phyloP scores from a whole-genome alignment of 2,888 invertebrate species.

The Agonopterix arenella region DNA sequence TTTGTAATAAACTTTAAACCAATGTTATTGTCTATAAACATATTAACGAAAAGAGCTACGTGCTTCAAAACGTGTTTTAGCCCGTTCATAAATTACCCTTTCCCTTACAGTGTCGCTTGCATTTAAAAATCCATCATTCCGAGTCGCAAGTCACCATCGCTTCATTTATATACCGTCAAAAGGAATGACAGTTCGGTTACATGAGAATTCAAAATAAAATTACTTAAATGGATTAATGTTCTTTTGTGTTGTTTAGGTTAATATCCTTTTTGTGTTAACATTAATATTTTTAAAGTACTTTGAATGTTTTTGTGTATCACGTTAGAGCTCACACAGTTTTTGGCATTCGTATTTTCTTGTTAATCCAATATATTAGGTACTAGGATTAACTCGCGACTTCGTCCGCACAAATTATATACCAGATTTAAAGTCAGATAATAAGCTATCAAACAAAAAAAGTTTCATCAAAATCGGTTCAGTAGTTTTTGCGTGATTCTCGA shows the following conservation, averaged over 20 bases:
- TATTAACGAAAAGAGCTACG: background rate
- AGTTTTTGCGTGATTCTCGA: too few species aligned
- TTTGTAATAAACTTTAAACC: too few species aligned
- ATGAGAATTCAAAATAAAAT: slow-evolving; percentile 61
- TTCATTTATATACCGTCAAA: slow-evolving; percentile 63
- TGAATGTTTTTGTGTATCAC: too few species aligned
- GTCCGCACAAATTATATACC: too few species aligned
- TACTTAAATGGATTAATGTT: slow-evolving; percentile 47
- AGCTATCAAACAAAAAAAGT: too few species aligned
- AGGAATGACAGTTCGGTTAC: slow-evolving; percentile 58
- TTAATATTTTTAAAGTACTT: too few species aligned
- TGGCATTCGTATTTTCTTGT: too few species aligned
- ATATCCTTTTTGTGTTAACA: slow-evolving; percentile 3
- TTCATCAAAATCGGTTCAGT: too few species aligned
- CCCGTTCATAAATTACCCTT: slow-evolving; percentile 49
- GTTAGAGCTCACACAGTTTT: too few species aligned
- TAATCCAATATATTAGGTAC: too few species aligned
- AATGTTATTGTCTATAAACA: background rate
- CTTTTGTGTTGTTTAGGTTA: slow-evolving; percentile 4
- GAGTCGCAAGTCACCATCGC: slow-evolving; percentile 58
- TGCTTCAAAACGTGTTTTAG: slow-evolving; percentile 16
- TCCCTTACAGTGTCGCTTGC: slow-evolving; percentile 50
- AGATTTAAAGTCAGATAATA: too few species aligned
- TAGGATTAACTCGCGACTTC: too few species aligned
- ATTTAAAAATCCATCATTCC: slow-evolving; percentile 68